Conservation (phyloP, 2,113 vertebrate species). For the Melospiza georgiana region DNA sequence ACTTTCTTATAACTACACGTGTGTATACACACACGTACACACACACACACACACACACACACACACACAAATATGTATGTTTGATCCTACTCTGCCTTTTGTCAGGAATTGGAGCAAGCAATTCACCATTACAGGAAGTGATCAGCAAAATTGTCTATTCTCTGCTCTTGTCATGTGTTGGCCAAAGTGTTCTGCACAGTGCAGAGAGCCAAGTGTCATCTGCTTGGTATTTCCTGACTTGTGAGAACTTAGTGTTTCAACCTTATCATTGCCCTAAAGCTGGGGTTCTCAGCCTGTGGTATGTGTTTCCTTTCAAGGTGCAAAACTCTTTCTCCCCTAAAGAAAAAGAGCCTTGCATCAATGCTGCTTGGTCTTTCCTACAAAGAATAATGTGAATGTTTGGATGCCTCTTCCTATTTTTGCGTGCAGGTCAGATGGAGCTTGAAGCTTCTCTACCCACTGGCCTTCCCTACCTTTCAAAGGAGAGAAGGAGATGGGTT, state of each 20-base stretch:
- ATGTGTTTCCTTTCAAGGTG: neutral
- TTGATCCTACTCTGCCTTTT: neutral
- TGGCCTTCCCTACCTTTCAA: neutral
- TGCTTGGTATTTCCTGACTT: slow-evolving; percentile 51
- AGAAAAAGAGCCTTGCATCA: neutral
- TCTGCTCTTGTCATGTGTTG: neutral
- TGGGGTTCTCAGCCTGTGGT: slow-evolving; percentile 4
- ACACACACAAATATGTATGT: fast-evolving
- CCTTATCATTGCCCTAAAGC: slow-evolving; percentile 31
- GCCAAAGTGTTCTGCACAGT: neutral
- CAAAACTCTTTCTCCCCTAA: neutral
- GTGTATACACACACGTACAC: no score
- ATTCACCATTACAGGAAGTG: neutral
- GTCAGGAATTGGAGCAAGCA: neutral
- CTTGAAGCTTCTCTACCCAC: neutral
- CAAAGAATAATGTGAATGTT: neutral
- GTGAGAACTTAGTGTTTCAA: neutral
- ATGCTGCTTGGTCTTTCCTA: neutral
- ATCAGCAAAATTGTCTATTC: neutral
- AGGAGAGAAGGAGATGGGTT: neutral
- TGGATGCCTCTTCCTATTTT: neutral
- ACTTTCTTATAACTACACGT: neutral
- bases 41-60: fast-evolving
- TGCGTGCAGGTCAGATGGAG: neutral
- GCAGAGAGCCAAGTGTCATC: slow-evolving; percentile 1